phyloP scores from a whole-genome alignment of 2,888 invertebrate species.

The Leptinotarsa haldemani region DNA sequence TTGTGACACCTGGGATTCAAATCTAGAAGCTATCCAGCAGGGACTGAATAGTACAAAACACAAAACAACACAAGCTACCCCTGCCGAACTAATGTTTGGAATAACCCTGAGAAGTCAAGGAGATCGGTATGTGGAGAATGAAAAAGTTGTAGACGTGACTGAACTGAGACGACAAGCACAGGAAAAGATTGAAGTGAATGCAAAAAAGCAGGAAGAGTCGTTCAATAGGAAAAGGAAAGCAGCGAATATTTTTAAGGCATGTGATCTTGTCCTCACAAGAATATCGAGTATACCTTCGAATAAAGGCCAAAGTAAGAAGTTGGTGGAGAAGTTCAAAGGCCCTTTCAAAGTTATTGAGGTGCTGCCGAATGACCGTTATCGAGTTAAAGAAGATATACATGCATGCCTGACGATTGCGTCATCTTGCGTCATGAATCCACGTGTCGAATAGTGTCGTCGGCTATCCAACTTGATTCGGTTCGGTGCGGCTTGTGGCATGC shows the following conservation, averaged over 20 bases:
- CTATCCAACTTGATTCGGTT: too few relatives aligned
- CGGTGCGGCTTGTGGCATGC: too few relatives aligned
- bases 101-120: conserved; percentile 8
- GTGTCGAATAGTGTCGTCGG: too few relatives aligned
- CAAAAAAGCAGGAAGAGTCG: conserved; percentile 14
- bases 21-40: conserved; percentile 44
- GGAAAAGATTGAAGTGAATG: conserved; percentile 5
- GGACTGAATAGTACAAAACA: conserved; percentile 47
- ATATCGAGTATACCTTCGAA: conserved; percentile 12
- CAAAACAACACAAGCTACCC: conserved; percentile 23
- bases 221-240: conserved; percentile 18
- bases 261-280: conserved; percentile 13
- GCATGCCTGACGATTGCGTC: background rate
- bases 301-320: conserved; percentile 12
- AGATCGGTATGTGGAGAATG: conserved; percentile 2
- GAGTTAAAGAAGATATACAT: conserved; percentile 7
- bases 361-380: conserved; percentile 1
- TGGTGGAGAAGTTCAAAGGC: conserved; percentile 9
- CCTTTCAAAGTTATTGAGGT: background rate
- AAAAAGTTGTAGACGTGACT: conserved; percentile 8
- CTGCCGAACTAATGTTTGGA: conserved; percentile 20
- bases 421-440: too few relatives aligned
- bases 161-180: conserved; percentile 15
- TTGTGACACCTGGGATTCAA: conserved; percentile 50
- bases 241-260: conserved; percentile 11